These are phyloP conservation scores for Sitobion miscanthi DNA, from an alignment of 1,140 invertebrate species.

Conservation along the genomic window DNA sequence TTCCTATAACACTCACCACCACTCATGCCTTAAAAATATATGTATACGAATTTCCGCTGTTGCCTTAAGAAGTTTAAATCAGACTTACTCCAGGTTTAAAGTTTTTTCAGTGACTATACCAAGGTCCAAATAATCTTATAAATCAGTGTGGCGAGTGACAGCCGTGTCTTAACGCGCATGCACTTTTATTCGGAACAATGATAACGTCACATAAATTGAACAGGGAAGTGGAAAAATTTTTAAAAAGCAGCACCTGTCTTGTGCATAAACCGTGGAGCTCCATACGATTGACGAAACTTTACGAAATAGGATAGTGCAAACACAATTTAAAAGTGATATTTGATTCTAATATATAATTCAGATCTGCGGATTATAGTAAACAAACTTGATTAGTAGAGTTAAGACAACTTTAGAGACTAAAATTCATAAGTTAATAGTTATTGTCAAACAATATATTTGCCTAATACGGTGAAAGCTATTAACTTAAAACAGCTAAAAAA, in stretches of 20 bases:
- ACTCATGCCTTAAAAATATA: slow-evolving; percentile 7
- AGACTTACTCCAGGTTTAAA: neutral
- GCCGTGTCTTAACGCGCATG: neutral
- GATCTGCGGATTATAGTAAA: neutral
- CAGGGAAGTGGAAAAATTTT: neutral
- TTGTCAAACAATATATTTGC: too few species aligned
- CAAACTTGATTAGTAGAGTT: neutral
- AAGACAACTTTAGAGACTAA: neutral
- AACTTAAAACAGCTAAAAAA: neutral
- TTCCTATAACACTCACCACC: neutral
- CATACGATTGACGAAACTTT: neutral
- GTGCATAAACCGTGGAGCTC: neutral
- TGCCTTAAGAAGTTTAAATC: neutral
- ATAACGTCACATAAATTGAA: neutral
- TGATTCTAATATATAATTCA: neutral
- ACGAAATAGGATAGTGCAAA: neutral
- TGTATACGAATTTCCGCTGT: neutral
- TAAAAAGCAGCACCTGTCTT: neutral
- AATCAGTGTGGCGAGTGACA: neutral
- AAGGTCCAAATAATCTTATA: neutral
- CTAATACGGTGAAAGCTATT: too few species aligned
- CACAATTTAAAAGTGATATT: neutral
- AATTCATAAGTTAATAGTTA: too few species aligned
- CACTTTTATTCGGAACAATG: neutral
- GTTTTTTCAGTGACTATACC: neutral